Conservation (phyloP, 2,797 vertebrate genomes). For the Selene dorsalis region DNA sequence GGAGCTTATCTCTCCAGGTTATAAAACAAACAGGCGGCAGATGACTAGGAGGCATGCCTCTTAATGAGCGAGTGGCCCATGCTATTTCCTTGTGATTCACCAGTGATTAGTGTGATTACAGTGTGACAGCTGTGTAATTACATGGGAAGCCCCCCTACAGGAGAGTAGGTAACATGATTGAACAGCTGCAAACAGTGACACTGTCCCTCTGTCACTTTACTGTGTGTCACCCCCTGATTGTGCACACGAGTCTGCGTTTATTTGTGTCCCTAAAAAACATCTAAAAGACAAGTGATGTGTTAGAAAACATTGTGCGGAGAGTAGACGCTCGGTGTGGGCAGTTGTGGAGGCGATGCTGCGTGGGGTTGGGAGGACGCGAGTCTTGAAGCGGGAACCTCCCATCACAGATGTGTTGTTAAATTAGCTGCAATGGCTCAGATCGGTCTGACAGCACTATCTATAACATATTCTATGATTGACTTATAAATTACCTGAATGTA, state of each 20-base stretch:
- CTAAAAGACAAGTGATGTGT: constrained; percentile 23
- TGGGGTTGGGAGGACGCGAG: background rate
- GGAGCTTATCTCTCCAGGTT: constrained; percentile 55
- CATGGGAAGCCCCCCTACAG: constrained; percentile 66
- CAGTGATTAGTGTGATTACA: constrained; percentile 76
- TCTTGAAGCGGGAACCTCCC: background rate
- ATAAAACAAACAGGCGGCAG: constrained; percentile 54
- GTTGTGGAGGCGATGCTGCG: background rate
- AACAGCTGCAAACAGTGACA: constrained; percentile 73
- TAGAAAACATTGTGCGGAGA: background rate
- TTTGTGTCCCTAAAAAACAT: constrained; percentile 15
- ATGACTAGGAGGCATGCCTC: constrained; percentile 60
- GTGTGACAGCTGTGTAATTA: constrained; percentile 81
- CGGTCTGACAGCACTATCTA: background rate
- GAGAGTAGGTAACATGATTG: constrained; percentile 69
- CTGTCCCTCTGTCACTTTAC: constrained; percentile 50
- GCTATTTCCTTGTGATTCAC: constrained; percentile 69
- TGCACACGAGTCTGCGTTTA: constrained; percentile 39
- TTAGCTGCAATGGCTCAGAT: background rate
- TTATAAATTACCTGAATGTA: background rate
- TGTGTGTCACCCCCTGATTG: constrained; percentile 23
- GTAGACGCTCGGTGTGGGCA: too few species aligned
- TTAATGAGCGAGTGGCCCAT: constrained; percentile 65
- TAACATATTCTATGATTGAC: background rate
- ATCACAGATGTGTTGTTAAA: background rate